A percentile compares a stretch with the other conserved stretches of the same genome.
These are phyloP conservation scores for Crossocerus cetratus DNA, from an alignment of 2,888 invertebrate species.

Conservation along the genomic window DNA sequence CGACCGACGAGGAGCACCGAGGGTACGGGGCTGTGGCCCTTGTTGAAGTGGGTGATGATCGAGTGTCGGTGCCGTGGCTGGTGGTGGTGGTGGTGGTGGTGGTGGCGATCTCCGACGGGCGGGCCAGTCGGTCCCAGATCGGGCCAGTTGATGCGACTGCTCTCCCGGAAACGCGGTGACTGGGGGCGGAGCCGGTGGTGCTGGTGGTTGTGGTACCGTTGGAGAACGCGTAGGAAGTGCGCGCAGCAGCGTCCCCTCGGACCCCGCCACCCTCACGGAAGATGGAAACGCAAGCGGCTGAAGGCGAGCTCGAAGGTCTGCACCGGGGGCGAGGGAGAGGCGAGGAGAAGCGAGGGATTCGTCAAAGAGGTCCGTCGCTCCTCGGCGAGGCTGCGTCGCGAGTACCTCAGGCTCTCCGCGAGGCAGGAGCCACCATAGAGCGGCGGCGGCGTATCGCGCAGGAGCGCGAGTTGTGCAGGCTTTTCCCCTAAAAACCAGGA, in stretches of 20 bases:
- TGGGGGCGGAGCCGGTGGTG: conserved; percentile 27
- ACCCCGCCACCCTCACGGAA: not conserved
- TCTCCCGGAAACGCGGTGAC: conserved; percentile 23
- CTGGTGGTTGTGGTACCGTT: conserved; percentile 23
- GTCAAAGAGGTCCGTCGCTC: conserved; percentile 7
- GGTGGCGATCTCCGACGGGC: conserved; percentile 32
- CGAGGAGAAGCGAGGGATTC: not conserved
- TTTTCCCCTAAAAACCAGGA: conserved; percentile 38
- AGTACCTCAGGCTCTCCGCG: conserved; percentile 18
- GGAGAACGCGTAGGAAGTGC: not conserved
- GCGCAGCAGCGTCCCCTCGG: not conserved
- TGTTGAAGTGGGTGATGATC: conserved; percentile 20
- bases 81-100: conserved; percentile 37
- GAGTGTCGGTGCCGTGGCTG: conserved; percentile 43
- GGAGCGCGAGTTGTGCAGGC: conserved; percentile 27
- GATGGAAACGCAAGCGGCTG: not conserved
- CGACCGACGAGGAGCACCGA: conserved; percentile 10
- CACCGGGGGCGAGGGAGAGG: no score
- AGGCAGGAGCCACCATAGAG: conserved; percentile 51
- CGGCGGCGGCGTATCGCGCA: not conserved
- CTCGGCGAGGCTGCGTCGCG: conserved; percentile 2
- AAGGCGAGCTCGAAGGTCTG: not conserved
- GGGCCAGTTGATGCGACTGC: conserved; percentile 24
- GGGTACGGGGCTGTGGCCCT: not conserved
- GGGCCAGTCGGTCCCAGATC: not conserved